Conservation (phyloP, 2,113 vertebrate genomes). For the Ardeotis arabs region DNA sequence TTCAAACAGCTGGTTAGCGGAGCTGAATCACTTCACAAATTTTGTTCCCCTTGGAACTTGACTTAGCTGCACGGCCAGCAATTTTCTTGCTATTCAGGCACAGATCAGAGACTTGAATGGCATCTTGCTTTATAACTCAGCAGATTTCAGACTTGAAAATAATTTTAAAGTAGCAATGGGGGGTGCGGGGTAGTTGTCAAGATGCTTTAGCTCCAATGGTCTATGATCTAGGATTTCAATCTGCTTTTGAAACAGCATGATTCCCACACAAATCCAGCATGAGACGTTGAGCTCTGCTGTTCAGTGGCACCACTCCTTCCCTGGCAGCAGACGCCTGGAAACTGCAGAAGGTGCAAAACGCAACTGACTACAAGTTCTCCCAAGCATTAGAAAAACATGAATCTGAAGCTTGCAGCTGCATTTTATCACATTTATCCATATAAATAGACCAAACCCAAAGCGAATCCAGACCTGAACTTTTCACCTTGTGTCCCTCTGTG, state of each 20-base stretch:
- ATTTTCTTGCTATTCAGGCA: background rate
- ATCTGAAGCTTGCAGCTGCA: constrained; percentile 43
- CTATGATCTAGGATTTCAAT: constrained; percentile 29
- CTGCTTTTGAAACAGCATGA: constrained; percentile 18
- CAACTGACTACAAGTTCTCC: background rate
- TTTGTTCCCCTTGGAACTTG: background rate
- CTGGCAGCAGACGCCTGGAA: background rate
- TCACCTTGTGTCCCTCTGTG: constrained; percentile 67
- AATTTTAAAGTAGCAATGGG: background rate
- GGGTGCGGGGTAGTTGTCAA: background rate
- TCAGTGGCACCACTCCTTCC: background rate
- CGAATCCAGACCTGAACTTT: constrained; percentile 64
- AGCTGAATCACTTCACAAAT: background rate
- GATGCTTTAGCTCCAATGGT: background rate
- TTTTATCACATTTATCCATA: constrained; percentile 60
- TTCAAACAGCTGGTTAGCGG: background rate
- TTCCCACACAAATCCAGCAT: background rate
- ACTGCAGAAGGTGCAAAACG: constrained; percentile 53
- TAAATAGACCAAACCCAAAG: constrained; percentile 60
- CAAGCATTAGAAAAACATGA: constrained; percentile 25
- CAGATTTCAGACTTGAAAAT: background rate
- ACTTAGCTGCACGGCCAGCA: background rate
- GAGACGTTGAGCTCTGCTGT: background rate
- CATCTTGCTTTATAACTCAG: constrained; percentile 20
- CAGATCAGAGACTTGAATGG: background rate